phyloP scores from a whole-genome alignment of 2,797 vertebrate genomes.

The Argyrosomus regius region DNA sequence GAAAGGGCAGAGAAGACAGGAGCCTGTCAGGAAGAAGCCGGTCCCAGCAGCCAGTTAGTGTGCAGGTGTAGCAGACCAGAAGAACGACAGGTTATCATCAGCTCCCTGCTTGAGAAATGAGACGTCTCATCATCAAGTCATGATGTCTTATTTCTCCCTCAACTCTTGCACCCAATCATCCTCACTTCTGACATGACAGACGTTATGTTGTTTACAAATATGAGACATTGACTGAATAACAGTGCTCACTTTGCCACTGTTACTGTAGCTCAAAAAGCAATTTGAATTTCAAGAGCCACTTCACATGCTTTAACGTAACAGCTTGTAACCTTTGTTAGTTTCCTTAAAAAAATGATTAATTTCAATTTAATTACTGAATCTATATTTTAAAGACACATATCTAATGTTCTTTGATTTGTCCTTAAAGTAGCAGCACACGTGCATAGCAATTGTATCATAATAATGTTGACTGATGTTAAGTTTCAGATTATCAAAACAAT shows the following conservation, averaged over 20 bases:
- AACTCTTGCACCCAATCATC: conserved; percentile 53
- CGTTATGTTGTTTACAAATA: conserved; percentile 63
- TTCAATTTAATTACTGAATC: background rate
- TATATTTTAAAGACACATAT: background rate
- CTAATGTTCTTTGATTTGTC: background rate
- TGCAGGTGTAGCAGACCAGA: conserved; percentile 81
- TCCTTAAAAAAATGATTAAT: background rate
- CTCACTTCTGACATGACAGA: conserved; percentile 63
- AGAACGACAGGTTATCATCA: conserved; percentile 79
- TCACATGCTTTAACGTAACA: background rate
- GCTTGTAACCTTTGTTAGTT: background rate
- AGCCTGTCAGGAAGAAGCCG: conserved; percentile 77
- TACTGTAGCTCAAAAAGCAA: background rate
- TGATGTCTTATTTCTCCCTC: conserved; percentile 73
- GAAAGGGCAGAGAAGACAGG: conserved; percentile 82
- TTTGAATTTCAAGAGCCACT: background rate
- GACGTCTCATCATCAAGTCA: conserved; percentile 71
- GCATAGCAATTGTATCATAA: background rate
- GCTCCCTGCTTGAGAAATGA: conserved; percentile 76
- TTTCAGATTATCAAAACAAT: background rate
- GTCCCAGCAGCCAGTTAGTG: conserved; percentile 76
- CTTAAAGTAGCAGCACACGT: background rate
- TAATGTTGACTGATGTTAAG: background rate
- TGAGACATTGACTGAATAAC: conserved; percentile 18
- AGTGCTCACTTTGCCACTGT: conserved; percentile 14